Base-by-base conservation (phyloP, 2,888 invertebrate genomes). In the Dendrolimus houi region DNA sequence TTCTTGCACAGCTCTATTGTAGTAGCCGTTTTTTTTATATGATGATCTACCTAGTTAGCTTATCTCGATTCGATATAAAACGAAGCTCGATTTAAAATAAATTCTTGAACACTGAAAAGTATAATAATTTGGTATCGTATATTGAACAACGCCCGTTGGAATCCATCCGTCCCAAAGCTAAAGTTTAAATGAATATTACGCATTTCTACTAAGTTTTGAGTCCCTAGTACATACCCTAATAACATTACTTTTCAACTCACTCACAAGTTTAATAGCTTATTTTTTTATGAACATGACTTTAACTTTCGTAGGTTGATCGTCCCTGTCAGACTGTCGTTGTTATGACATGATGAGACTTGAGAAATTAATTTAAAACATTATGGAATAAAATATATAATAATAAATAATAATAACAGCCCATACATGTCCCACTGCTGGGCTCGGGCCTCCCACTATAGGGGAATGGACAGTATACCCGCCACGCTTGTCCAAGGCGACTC, bases 181-280 rank as follows among this genome's bases (percentile, higher is more conserved):
- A 83, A 81, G 75, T 82, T 81, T 77, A 78, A 82, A 82, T 76
- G 77, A 78, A 79, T 75, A 82, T 77, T 75, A 77, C 74, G 72
- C 67, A 72, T 77, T 14, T 17, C 40, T n/a, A 40, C 41, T 54
- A 40, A 29, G 14, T 54, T 54, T 8, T 9, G 54, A 54, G 12
- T 3, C 54, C 54, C 29, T 10, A n/a, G 40, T 40, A 54, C 47
- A 47, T 47, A 9, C 47, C 75, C 71, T 83, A 80, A 82, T 77
- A 81, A 75, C 77, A 81, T 75, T 80, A 83, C 82, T 85, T 86
- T 75, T 74, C 68, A 81, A 84, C 76, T 83, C 77, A 68, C 74
- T 75, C 66, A 67, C 55, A 79, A 83, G 74, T 83, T 82, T 70
- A 80, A 84, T 82, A 70, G 80, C 75, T 75, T 76, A 79, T 80